phyloP scores from a whole-genome alignment of 2,113 vertebrate genomes.

The Dermatemys mawii region DNA sequence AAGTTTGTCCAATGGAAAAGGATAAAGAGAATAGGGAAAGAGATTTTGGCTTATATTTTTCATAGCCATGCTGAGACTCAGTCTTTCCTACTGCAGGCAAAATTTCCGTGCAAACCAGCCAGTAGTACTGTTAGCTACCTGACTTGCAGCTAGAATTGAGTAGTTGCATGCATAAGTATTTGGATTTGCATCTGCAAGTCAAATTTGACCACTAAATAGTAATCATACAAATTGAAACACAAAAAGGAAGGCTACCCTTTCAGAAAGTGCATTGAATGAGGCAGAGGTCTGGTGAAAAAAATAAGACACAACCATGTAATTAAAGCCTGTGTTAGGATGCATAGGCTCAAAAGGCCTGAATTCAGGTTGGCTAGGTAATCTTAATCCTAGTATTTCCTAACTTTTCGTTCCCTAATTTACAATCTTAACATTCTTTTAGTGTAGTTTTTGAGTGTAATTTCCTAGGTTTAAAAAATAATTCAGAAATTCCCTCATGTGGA shows the following conservation, averaged over 20 bases:
- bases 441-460: not conserved
- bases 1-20: not conserved
- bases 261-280: not conserved
- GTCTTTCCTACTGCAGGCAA: not conserved
- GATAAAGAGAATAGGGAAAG: not conserved
- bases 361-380: constrained; percentile 9
- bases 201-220: not conserved
- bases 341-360: not conserved
- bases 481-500: too few species aligned
- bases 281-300: not conserved
- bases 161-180: not conserved
- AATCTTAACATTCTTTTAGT: constrained; percentile 4
- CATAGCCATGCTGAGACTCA: not conserved
- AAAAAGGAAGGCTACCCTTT: not conserved
- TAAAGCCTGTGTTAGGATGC: not conserved
- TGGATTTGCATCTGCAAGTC: not conserved
- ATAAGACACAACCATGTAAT: not conserved
- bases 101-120: not conserved
- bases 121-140: not conserved
- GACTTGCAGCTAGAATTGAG: not conserved
- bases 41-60: not conserved
- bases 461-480: not conserved
- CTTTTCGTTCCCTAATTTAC: not conserved
- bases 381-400: constrained; percentile 1
- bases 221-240: rapidly evolving